Base-by-base conservation (phyloP, 2,113 vertebrate species). In the Ciconia stormi region DNA sequence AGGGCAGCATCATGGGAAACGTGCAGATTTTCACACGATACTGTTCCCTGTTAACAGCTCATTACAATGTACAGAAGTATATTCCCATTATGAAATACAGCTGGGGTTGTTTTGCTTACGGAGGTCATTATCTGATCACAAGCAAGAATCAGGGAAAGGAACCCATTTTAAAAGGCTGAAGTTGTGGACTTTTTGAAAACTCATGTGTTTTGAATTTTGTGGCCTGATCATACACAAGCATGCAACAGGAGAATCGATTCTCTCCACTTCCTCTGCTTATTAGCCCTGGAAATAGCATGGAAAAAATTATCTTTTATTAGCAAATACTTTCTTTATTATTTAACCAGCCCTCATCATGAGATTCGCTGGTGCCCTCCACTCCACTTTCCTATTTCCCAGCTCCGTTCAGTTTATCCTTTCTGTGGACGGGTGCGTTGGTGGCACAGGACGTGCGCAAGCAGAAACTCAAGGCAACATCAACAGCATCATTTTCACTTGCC, bases 31-130 rank as follows among this genome's bases (percentile, higher is more conserved):
- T 97, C 95, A 96, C 95, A 97, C 67, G 63, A 95, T 93, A 61
- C 93, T 95, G 95, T 96, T 96, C 82, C 91, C 93, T 92, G 91
- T 97, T 96, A 96, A 93, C 93, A 97, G 97, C 93, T 97, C 96
- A 87, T 97, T 97, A 95, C 82, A 63, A 66, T 53, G 74, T 66
- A 95, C 89, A 95, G 91, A 95, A 97, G 91, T 94, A 88, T 90
- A 94, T 88, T 94, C 93, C 76, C 92, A 73, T 94, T 94, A 95
- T 94, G 96, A 95, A 95, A 96, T 82, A 90, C 96, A 97, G 96
- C 96, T 96, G 94, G 91, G 58, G 23, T 20, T 94, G 94, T 85
- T 96, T 95, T 96, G 91, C 96, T 94, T 85, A 88, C 5, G 1
- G 85, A 96, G 91, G 95, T 93, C 91, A 97, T 96, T 96, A 97